Evolutionary conservation across 1,140 invertebrate species (phyloP), one percentile per base, ranked within the genome.

Genomic region (Andrena cerasifolii): DNA sequence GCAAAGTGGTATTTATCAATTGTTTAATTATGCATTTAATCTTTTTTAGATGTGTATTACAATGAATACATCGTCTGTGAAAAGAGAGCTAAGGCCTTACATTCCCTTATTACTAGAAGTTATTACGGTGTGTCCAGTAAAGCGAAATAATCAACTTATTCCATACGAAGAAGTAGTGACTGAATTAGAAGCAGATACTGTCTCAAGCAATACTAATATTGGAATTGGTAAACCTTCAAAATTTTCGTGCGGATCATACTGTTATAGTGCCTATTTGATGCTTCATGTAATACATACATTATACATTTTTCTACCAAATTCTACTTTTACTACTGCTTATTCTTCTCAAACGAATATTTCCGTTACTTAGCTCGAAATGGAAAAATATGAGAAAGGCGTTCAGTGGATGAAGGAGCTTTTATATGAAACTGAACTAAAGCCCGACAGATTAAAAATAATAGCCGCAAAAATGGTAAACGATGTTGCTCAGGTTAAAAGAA

Each of bases 321-420:
- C 28, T 67, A 14, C 51, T 68, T 54, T 77, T 24, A 24, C 8
- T n/a, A 33, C 24, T 58, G 26, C 53, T 47, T 49, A 33, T 21
- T 56, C 3, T 31, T 21, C 2, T 33, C 14, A 74, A 65, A 65
- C 63, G 26, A 72, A 21, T 70, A 0, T 54, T 49, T 49, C 68
- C 53, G 28, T 66, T 24, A 16, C 54, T 33, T 61, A 97, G 96
- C 93, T 96, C 28, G 96, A 97, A 91, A 94, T 95, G 14, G 91
- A 94, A 47, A 96, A 97, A 86, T 98, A 97, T 88, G 93, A 94
- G 6, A 94, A 94, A 85, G 96, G 96, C 0, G 94, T 98, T 1
- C 91, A 95, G 59, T 97, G 97, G 95, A 89, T 98, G 16, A 94
- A 95, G 82, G 95, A 97, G 82, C 90, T 98, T 1, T 89, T 98